phyloP scores from a whole-genome alignment of 2,888 invertebrate genomes.

The Clepsis dumicolana region DNA sequence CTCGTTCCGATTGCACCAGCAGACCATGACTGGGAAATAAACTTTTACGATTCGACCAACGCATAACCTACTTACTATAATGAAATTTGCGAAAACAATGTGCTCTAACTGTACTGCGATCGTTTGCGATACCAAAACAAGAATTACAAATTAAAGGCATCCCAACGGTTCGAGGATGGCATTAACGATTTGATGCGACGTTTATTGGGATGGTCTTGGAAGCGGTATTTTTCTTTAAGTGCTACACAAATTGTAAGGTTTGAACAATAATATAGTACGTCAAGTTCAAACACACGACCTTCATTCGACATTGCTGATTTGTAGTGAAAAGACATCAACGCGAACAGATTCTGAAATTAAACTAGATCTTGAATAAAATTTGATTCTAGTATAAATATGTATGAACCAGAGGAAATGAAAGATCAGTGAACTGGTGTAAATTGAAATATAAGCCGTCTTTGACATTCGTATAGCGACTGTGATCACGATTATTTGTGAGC shows the following conservation, averaged over 20 bases:
- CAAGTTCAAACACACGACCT: neutral
- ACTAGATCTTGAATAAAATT: too few relatives aligned
- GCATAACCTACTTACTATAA: slow-evolving; percentile 33
- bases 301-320: neutral
- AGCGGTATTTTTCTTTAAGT: neutral
- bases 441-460: too few relatives aligned
- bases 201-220: neutral
- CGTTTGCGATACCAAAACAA: slow-evolving; percentile 18
- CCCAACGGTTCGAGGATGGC: neutral
- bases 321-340: neutral
- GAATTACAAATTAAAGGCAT: slow-evolving; percentile 9
- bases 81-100: slow-evolving; percentile 41
- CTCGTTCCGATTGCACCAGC: slow-evolving; percentile 16
- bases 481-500: too few relatives aligned
- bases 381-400: too few relatives aligned
- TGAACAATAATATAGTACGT: neutral
- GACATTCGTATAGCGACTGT: too few relatives aligned
- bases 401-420: too few relatives aligned
- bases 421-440: too few relatives aligned
- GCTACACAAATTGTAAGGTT: neutral
- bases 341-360: neutral
- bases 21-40: slow-evolving; percentile 25
- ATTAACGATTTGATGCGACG: slow-evolving; percentile 4
- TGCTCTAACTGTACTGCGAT: slow-evolving; percentile 29
- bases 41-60: slow-evolving; percentile 30